These are phyloP conservation scores for Papilio gigon DNA, from an alignment of 2,888 invertebrate genomes.

Conservation along the genomic window DNA sequence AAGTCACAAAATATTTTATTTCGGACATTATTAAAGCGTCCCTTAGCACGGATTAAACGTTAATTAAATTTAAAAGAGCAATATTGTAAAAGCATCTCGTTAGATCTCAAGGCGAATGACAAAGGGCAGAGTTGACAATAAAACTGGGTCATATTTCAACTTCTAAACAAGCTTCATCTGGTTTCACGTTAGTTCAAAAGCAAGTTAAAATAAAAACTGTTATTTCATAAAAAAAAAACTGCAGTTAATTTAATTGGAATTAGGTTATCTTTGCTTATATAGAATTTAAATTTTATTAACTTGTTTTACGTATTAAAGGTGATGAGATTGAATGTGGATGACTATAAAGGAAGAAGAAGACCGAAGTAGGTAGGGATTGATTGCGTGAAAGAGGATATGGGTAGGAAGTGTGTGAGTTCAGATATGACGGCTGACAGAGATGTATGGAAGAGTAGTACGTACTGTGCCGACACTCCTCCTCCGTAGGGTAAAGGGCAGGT, in stretches of 20 bases:
- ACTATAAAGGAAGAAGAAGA: no score
- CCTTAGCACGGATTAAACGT: neutral
- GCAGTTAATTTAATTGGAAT: neutral
- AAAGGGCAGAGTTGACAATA: slow-evolving; percentile 37
- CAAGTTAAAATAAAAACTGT: neutral
- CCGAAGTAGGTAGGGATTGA: no score
- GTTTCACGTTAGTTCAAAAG: slow-evolving; percentile 20
- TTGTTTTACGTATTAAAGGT: no score
- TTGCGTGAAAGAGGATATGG: no score
- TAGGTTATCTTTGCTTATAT: no score
- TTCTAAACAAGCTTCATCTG: slow-evolving; percentile 36
- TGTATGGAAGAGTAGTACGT: no score
- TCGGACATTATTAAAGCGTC: neutral
- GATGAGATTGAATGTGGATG: no score
- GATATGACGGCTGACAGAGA: no score
- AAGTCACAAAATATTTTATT: neutral
- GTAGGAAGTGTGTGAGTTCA: no score
- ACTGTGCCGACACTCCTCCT: no score
- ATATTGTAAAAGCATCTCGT: slow-evolving; percentile 35
- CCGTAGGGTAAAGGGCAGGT: no score
- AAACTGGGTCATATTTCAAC: slow-evolving; percentile 39
- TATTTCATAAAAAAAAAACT: neutral
- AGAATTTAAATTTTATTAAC: neutral
- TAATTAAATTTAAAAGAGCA: slow-evolving; percentile 37
- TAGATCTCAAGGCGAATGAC: slow-evolving; percentile 31